Evolutionary conservation across 2,888 invertebrate genomes (phyloP), one percentile per base, ranked within the genome.

Genomic region (Scaeva pyrastri): DNA sequence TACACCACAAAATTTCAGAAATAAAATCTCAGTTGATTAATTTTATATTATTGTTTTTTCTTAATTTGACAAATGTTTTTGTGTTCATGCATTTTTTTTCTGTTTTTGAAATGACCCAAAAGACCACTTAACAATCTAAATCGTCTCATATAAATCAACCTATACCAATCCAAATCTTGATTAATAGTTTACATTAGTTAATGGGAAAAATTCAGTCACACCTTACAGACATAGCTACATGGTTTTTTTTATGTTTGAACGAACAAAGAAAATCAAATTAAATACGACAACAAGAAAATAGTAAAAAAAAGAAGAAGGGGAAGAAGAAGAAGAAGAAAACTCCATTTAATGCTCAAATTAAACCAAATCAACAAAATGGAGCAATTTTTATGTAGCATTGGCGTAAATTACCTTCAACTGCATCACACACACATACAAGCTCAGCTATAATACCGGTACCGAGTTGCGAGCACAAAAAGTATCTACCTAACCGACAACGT

Each of bases 361-460:
- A 50, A 78, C 58, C 60, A 62, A 83, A 68, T 62, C 68, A 45
- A 39, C 60, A 26, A 72, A 70, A 52, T 39, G 14, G 31, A 77
- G 68, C 41, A 68, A 64, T 82, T 77, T 12, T 14, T 66, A 48
- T 64, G 43, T 70, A 68, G 55, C 66, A 55, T 36, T 56, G 45
- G 70, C 75, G 80, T 85, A 85, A 81, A 86, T 86, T 77, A 82
- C 70, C 73, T 73, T 72, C 73, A 86, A 73, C 48, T 81, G 81
- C 85, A 80, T 75, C 71, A 66, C 41, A 58, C 26, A 19, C 71
- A 66, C 41, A 58, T 16, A 19, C 31, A 31, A 31, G 31, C 31
- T 31, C 6, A 31, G 31, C 31, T 31, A n/a, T n/a, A n/a, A n/a
- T n/a, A n/a, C n/a, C n/a, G n/a, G n/a, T n/a, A 4, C 26, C 26